Base-by-base conservation (phyloP, 2,888 invertebrate species). In the Anoncus sp. region DNA sequence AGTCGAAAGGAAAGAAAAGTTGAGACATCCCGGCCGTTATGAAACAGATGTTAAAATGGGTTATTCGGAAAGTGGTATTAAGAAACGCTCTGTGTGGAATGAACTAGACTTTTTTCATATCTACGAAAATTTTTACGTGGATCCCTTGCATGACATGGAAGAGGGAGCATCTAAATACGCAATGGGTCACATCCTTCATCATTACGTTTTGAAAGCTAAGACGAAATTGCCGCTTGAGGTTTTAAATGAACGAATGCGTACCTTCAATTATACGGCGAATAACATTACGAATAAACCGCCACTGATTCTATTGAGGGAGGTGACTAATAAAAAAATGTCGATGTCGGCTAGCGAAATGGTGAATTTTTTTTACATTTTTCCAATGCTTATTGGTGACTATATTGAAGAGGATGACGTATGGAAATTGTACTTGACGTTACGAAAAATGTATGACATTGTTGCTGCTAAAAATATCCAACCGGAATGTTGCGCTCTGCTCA, bases 371-470 rank as follows among this genome's bases (percentile, higher is more conserved):
- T 31, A 49, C 22, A 22, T 59, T 1, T 59, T 51, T 5, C 31
- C 63, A 12, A 10, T 63, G 49, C 49, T 63, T 35, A 51, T 63
- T 20, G 49, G 35, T 7, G 63, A 63, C 22, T 49, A 35, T 20
- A 47, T 63, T n/a, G 12, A 31, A 16, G 20, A 10, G 5, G 49
- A 49, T 22, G 31, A 63, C 35, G 63, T 63, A 38, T 63, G 63
- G 63, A 14, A 20, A 20, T 63, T 63, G 20, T 63, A 24, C 14
- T 51, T 63, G 14, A 18, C 22, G 18, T 35, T 63, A 16, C 18
- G 49, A 35, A 49, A 63, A 14, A 63, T 63, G n/a, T 49, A 49
- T 7, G 63, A 63, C 5, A 63, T 63, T 16, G 63, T 63, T 14
- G 49, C 49, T 2, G 63, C 63, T 31, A 47, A 14, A 38, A 31